phyloP scores from a whole-genome alignment of 2,888 invertebrate genomes.

The Nemurella pictetii region DNA sequence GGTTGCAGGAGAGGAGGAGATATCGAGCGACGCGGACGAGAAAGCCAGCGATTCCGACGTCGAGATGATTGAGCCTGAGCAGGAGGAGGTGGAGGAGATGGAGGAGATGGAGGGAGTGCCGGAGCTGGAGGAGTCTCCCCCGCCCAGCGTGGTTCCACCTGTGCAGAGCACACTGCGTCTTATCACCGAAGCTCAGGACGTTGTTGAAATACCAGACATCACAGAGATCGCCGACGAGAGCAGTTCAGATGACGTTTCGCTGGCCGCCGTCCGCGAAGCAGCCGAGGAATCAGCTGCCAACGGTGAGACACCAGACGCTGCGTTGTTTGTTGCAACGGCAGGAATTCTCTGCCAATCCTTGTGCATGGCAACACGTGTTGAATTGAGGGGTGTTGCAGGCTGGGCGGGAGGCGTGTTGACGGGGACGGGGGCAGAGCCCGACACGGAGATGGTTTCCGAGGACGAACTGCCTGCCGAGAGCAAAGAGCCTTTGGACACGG shows the following conservation, averaged over 20 bases:
- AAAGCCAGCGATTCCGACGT: slow-evolving; percentile 44
- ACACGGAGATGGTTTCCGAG: slow-evolving; percentile 63
- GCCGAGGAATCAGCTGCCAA: slow-evolving; percentile 23
- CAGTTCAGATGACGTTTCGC: slow-evolving; percentile 32
- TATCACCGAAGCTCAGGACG: slow-evolving; percentile 17
- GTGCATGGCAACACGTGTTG: too few relatives aligned
- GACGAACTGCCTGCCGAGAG: slow-evolving; percentile 45
- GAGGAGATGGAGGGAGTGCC: slow-evolving; percentile 43
- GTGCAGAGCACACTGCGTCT: slow-evolving; percentile 45
- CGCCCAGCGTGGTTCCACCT: slow-evolving; percentile 45
- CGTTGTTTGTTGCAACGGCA: slow-evolving; percentile 36
- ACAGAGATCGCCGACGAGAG: slow-evolving; percentile 46
- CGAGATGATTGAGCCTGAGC: slow-evolving; percentile 46
- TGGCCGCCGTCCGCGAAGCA: slow-evolving; percentile 33
- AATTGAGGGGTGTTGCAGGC: too few relatives aligned
- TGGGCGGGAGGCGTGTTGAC: not conserved
- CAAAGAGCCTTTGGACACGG: slow-evolving; percentile 43
- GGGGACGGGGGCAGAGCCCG: slow-evolving; percentile 63
- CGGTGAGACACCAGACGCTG: not conserved
- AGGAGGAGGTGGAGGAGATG: slow-evolving; percentile 47
- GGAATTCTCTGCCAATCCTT: slow-evolving; percentile 6
- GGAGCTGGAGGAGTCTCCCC: not conserved
- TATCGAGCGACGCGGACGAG: not conserved
- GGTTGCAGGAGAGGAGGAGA: slow-evolving; percentile 42
- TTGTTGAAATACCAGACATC: slow-evolving; percentile 41